These are phyloP conservation scores for Strigamia maritima DNA, from an alignment of 2,888 invertebrate species.

Conservation along the genomic window DNA sequence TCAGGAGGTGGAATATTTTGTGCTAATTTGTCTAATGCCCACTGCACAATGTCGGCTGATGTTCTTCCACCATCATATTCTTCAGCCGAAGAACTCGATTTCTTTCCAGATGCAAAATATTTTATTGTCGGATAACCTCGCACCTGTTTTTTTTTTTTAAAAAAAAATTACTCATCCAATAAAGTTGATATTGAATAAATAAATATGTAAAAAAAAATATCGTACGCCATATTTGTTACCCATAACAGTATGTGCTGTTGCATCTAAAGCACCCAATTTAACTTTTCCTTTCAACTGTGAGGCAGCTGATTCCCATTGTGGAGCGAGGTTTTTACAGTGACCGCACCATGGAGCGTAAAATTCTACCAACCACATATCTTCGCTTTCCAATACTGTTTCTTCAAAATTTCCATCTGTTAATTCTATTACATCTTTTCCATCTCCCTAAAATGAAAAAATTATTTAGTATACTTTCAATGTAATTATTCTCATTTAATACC, in stretches of 20 bases:
- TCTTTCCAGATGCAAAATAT: constrained; percentile 68
- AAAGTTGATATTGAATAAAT: constrained; percentile 36
- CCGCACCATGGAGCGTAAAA: constrained; percentile 90
- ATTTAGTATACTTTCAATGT: neutral
- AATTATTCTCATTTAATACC: no score
- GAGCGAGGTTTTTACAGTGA: constrained; percentile 93
- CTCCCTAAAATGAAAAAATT: constrained; percentile 38
- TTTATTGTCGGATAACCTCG: constrained; percentile 97
- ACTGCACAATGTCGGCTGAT: constrained; percentile 80
- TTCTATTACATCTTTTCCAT: constrained; percentile 71
- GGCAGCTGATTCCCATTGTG: constrained; percentile 95
- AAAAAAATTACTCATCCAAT: neutral
- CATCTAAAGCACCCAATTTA: constrained; percentile 93
- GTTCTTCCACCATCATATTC: constrained; percentile 94
- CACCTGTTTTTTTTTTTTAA: constrained; percentile 53
- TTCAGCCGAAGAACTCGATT: constrained; percentile 55
- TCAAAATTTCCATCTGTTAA: constrained; percentile 96
- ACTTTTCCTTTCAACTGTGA: constrained; percentile 88
- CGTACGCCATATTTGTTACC: constrained; percentile 72
- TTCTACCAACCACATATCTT: constrained; percentile 96
- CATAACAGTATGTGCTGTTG: constrained; percentile 81
- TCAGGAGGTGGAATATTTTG: constrained; percentile 90
- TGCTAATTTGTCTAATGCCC: constrained; percentile 81
- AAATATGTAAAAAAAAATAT: constrained; percentile 22
- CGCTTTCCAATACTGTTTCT: constrained; percentile 80